Conservation (phyloP, 2,888 invertebrate genomes). For the Oligia fasciuncula region DNA sequence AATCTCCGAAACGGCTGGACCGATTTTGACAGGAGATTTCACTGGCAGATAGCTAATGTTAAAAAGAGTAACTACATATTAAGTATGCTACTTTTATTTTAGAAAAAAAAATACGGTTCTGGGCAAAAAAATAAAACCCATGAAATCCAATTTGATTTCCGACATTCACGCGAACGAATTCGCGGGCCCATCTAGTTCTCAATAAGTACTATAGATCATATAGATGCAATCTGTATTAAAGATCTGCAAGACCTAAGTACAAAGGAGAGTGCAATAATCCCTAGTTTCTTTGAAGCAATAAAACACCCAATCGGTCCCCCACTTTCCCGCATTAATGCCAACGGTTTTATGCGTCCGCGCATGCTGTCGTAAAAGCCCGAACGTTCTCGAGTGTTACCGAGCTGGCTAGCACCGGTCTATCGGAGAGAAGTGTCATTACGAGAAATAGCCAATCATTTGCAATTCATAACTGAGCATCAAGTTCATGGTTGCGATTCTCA, state of each 20-base stretch:
- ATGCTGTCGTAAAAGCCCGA: slow-evolving; percentile 75
- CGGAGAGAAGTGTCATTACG: slow-evolving; percentile 49
- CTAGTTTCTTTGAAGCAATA: slow-evolving; percentile 78
- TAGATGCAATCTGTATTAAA: slow-evolving; percentile 16
- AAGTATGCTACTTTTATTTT: no score
- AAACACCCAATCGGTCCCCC: slow-evolving; percentile 73
- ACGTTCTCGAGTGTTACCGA: slow-evolving; percentile 52
- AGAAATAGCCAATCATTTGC: slow-evolving; percentile 51
- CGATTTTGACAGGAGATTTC: not conserved
- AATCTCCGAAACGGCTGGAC: not conserved
- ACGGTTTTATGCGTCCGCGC: slow-evolving; percentile 78
- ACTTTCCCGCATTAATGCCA: slow-evolving; percentile 75
- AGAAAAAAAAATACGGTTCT: not conserved
- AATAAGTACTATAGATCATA: not conserved
- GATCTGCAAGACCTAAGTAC: slow-evolving; percentile 12
- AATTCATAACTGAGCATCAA: slow-evolving; percentile 54
- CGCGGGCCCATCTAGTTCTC: slow-evolving; percentile 1
- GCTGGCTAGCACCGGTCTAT: slow-evolving; percentile 47
- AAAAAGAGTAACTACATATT: no score
- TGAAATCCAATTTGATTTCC: not conserved
- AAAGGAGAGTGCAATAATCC: slow-evolving; percentile 65
- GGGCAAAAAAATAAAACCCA: not conserved
- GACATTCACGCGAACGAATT: not conserved
- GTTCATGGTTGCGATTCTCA: slow-evolving; percentile 49
- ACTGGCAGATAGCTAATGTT: not conserved